Conservation (phyloP, 2,797 vertebrate species). For the Peromyscus eremicus region DNA sequence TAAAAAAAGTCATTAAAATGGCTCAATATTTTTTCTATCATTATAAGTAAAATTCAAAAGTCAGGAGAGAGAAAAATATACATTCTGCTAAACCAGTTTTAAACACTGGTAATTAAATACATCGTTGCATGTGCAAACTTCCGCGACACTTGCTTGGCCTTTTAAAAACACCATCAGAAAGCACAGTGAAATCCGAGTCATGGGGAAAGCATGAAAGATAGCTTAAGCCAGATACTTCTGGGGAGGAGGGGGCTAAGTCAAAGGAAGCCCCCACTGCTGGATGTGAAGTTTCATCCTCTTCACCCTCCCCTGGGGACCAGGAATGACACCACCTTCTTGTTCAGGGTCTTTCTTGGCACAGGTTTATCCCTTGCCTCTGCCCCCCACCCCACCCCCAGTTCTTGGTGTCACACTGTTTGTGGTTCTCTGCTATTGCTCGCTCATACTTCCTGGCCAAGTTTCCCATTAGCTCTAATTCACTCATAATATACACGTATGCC, state of each 20-base stretch:
- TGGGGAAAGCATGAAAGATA: not conserved
- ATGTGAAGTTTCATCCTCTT: not conserved
- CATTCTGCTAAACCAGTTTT: slow-evolving; percentile 60
- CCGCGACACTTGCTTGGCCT: not conserved
- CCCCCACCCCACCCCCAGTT: not conserved
- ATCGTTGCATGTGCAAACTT: not conserved
- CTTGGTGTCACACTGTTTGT: not conserved
- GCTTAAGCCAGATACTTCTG: not conserved
- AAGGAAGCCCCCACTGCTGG: not conserved
- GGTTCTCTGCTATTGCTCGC: not conserved
- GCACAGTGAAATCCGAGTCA: not conserved
- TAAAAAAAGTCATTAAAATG: slow-evolving; percentile 61
- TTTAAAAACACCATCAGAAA: not conserved
- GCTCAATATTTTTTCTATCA: slow-evolving; percentile 74
- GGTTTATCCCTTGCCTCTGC: not conserved
- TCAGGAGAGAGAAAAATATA: slow-evolving; percentile 26
- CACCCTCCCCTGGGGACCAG: not conserved
- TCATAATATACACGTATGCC: not conserved
- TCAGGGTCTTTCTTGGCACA: not conserved
- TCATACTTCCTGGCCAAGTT: not conserved
- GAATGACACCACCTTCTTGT: not conserved
- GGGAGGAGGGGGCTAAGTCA: not conserved
- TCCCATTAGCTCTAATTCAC: not conserved
- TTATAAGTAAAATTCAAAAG: slow-evolving; percentile 47
- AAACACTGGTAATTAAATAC: slow-evolving; percentile 21